Evolutionary conservation across 2,888 invertebrate species (phyloP).

Genomic region (Drosophila niveifrons): DNA sequence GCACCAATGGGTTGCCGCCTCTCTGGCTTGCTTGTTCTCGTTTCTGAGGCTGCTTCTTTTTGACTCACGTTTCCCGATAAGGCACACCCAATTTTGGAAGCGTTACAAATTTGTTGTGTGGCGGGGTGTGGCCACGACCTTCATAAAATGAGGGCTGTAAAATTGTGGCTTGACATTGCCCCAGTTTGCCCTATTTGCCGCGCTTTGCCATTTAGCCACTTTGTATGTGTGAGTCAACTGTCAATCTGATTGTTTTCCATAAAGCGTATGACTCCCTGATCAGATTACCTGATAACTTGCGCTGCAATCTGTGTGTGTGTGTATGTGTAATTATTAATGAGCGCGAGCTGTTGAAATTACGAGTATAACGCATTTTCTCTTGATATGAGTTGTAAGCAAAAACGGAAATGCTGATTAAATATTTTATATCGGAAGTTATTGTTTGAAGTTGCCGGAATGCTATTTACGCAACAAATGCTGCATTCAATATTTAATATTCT

Average conservation of each 20-base stretch:
- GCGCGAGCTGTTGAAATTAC: neutral
- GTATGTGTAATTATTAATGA: conserved; percentile 1
- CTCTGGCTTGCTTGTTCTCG: neutral
- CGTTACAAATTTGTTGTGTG: neutral
- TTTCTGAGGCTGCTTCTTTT: conserved; percentile 1
- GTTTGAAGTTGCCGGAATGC: neutral
- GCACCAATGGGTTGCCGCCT: conserved; percentile 3
- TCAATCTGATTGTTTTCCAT: conserved; percentile 14
- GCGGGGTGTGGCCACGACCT: conserved; percentile 33
- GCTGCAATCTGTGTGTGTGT: conserved; percentile 1
- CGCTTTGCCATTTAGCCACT: conserved; percentile 15
- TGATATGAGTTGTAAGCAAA: neutral
- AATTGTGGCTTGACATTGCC: conserved; percentile 41
- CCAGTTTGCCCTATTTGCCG: conserved; percentile 19
- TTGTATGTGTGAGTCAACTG: conserved; percentile 42
- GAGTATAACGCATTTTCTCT: neutral
- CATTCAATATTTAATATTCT: too few relatives aligned
- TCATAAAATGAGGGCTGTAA: conserved; percentile 16
- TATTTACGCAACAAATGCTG: neutral
- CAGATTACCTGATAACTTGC: conserved; percentile 8
- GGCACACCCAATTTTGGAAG: conserved; percentile 32
- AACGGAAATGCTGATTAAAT: neutral
- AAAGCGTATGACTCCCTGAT: conserved; percentile 19
- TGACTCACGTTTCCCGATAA: conserved; percentile 42
- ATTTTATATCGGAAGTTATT: neutral